Evolutionary conservation across 2,888 invertebrate genomes (phyloP).

Genomic region (Hyposoter didymator): DNA sequence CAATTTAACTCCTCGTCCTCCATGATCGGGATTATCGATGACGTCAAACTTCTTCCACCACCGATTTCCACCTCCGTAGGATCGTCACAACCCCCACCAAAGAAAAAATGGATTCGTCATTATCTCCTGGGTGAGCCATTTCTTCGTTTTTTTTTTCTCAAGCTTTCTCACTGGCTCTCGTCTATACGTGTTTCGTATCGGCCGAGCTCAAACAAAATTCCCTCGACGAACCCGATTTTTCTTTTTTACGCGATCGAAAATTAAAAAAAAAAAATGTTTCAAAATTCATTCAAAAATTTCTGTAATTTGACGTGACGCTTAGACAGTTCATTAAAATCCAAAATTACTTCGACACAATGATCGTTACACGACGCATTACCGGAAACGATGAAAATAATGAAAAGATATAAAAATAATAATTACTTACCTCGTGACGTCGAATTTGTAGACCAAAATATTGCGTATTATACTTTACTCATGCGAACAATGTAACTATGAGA

Average conservation of each 20-base stretch:
- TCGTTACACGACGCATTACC: background rate
- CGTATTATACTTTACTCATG: background rate
- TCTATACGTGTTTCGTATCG: background rate
- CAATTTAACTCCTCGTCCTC: constrained; percentile 63
- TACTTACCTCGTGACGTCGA: background rate
- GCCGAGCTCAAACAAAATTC: background rate
- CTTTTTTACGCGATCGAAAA: background rate
- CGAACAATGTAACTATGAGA: background rate
- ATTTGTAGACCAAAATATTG: background rate
- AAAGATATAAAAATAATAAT: background rate
- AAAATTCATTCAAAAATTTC: background rate
- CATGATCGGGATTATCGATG: constrained; percentile 74
- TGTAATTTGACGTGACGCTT: background rate
- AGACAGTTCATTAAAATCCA: background rate
- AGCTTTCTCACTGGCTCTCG: background rate
- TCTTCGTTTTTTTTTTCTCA: constrained; percentile 29
- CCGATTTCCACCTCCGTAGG: constrained; percentile 63
- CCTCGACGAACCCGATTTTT: background rate
- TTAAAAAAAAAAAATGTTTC: background rate
- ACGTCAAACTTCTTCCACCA: constrained; percentile 65
- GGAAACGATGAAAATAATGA: background rate
- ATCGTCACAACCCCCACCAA: constrained; percentile 87
- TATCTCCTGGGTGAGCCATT: constrained; percentile 86
- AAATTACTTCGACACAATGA: background rate
- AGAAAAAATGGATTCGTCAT: constrained; percentile 91